These are phyloP conservation scores for Chironomus striatipennis DNA, from an alignment of 1,140 invertebrate genomes.

Conservation along the genomic window DNA sequence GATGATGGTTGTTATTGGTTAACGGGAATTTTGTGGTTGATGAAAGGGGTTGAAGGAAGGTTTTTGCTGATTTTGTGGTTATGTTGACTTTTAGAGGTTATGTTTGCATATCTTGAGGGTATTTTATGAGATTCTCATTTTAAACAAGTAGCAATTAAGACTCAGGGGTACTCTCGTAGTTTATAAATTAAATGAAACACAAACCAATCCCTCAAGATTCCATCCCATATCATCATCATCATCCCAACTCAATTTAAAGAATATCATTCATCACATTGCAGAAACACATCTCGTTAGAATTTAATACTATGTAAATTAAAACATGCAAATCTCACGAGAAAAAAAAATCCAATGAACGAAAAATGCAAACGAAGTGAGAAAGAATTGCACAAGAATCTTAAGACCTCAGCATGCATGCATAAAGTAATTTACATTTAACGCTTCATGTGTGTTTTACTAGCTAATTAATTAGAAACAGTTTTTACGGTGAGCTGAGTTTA, in stretches of 20 bases:
- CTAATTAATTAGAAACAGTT: constrained; percentile 23
- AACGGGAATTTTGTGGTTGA: neutral
- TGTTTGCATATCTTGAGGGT: neutral
- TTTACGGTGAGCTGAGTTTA: constrained; percentile 3
- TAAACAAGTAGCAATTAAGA: no score
- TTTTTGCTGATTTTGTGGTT: neutral
- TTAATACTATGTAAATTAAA: neutral
- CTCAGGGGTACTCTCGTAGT: no score
- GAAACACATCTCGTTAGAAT: neutral
- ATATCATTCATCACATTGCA: no score
- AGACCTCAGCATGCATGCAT: neutral
- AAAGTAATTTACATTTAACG: constrained; percentile 4
- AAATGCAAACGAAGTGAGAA: neutral
- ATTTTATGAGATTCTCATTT: no score
- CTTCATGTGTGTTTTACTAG: constrained; percentile 22
- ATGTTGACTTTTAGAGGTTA: neutral
- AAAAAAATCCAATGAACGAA: neutral
- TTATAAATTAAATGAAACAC: no score
- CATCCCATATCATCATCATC: no score
- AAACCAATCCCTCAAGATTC: no score
- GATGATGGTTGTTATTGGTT: neutral
- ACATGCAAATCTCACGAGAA: neutral
- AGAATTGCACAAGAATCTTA: neutral
- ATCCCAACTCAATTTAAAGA: no score
- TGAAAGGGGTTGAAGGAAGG: neutral